These are phyloP conservation scores for Cyanoliseus patagonus DNA, from an alignment of 2,113 vertebrate genomes.

Conservation along the genomic window DNA sequence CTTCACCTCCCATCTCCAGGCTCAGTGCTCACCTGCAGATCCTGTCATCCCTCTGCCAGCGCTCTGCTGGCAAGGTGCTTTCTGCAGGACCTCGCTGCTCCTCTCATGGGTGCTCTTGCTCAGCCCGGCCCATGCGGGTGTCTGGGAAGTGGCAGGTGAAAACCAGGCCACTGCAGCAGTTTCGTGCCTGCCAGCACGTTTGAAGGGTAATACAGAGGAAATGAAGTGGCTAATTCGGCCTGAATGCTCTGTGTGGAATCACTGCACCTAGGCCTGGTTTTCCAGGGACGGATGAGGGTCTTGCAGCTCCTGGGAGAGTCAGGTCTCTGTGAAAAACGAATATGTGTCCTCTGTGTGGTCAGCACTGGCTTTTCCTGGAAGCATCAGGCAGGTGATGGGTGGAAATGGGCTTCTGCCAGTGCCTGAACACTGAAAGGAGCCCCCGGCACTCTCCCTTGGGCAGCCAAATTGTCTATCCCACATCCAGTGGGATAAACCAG, in stretches of 20 bases:
- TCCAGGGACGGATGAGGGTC: background rate
- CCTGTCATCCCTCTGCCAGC: background rate
- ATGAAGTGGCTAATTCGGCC: background rate
- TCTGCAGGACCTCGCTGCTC: background rate
- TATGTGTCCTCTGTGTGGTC: background rate
- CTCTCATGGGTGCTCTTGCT: background rate
- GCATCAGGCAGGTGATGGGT: background rate
- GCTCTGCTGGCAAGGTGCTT: background rate
- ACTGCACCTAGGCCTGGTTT: background rate
- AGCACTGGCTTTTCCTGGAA: background rate
- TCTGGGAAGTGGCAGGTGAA: background rate
- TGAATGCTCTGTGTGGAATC: background rate
- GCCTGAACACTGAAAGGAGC: background rate
- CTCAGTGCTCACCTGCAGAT: background rate
- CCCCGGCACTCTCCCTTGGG: background rate
- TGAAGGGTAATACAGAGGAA: background rate
- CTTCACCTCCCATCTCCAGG: background rate
- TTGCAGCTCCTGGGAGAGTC: background rate
- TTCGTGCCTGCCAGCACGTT: background rate
- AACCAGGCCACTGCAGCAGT: slow-evolving; percentile 53
- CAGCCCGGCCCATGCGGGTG: background rate
- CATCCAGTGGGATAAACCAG: background rate
- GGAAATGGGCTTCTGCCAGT: background rate
- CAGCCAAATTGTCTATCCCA: background rate
- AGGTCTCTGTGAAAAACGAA: background rate